Evolutionary conservation across 2,113 vertebrate species (phyloP).

Genomic region (Megalops atlanticus): DNA sequence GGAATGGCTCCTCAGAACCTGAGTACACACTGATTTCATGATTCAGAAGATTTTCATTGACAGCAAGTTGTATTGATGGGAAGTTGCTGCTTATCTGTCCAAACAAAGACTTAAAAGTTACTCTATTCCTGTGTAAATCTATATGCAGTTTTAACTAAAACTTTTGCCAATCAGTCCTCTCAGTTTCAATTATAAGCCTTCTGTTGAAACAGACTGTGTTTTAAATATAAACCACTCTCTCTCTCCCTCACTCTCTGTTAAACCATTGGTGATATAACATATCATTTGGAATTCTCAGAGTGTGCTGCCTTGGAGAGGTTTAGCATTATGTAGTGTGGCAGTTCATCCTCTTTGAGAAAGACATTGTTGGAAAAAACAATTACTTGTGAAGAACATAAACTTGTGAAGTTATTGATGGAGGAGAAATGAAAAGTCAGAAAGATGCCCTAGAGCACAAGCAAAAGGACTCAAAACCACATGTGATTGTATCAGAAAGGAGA

Average conservation of each 20-base stretch:
- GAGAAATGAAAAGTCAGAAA: neutral
- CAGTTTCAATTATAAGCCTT: slow-evolving; percentile 3
- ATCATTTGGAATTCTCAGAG: neutral
- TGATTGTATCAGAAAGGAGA: neutral
- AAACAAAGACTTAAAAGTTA: no score
- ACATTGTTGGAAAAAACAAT: neutral
- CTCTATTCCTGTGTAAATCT: neutral
- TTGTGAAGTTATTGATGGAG: neutral
- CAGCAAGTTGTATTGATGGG: neutral
- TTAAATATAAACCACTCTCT: neutral
- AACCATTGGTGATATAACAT: neutral
- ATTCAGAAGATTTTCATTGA: slow-evolving; percentile 2
- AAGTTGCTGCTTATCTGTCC: neutral
- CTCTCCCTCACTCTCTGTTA: no score
- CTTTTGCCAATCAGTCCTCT: neutral
- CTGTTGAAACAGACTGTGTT: neutral
- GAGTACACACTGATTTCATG: neutral
- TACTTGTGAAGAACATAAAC: neutral
- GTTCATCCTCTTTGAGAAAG: neutral
- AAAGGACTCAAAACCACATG: slow-evolving; percentile 9
- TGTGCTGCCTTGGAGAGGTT: neutral
- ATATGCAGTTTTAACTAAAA: neutral
- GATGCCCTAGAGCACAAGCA: neutral
- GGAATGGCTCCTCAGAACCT: slow-evolving; percentile 22
- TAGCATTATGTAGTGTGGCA: neutral